Conservation (phyloP, 2,113 vertebrate species). For the Cyanoderma ruficeps region DNA sequence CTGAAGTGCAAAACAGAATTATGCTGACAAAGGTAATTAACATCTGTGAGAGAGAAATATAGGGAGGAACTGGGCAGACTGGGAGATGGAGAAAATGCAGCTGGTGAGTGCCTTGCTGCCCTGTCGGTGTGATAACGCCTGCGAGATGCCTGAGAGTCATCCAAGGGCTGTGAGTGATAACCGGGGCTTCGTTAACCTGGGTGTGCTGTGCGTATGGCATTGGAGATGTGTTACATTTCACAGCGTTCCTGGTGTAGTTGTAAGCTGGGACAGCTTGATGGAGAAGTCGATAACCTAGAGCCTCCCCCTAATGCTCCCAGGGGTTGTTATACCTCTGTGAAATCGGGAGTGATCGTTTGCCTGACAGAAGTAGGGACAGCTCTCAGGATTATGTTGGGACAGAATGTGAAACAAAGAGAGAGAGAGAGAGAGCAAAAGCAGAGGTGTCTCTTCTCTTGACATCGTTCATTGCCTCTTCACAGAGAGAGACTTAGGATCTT, state of each 20-base stretch:
- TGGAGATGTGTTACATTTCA: neutral
- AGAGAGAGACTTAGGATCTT: neutral
- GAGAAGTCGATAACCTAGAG: neutral
- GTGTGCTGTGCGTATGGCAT: neutral
- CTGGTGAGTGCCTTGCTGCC: neutral
- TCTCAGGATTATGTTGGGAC: neutral
- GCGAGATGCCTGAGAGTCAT: neutral
- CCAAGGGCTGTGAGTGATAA: neutral
- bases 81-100: neutral
- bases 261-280: neutral
- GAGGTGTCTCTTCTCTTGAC: neutral
- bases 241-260: neutral
- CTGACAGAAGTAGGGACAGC: neutral
- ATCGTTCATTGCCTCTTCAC: neutral
- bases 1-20: neutral
- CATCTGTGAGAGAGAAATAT: too few species aligned
- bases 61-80: neutral
- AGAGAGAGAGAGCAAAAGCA: neutral
- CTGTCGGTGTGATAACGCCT: neutral
- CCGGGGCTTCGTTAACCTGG: too few species aligned
- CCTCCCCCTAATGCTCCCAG: neutral
- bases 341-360: neutral
- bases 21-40: too few species aligned
- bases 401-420: too few species aligned
- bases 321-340: neutral